Conservation (phyloP, 2,113 vertebrate species). For the Atrichornis clamosus region DNA sequence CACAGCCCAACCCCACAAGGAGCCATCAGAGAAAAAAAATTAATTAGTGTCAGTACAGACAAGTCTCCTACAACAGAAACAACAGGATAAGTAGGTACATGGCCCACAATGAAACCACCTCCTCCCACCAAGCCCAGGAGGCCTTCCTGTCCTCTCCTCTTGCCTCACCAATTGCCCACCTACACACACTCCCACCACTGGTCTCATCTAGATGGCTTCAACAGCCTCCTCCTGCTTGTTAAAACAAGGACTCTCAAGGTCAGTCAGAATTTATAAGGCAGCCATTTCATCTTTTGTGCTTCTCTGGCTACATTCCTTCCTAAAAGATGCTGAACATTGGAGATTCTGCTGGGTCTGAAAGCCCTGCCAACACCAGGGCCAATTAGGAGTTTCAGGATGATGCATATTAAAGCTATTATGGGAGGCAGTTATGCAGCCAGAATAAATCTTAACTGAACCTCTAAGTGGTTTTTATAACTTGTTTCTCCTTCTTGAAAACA, state of each 20-base stretch:
- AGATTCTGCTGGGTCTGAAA: conserved; percentile 61
- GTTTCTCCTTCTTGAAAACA: conserved; percentile 55
- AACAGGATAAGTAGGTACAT: neutral
- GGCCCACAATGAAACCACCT: neutral
- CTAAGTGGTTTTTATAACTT: conserved; percentile 61
- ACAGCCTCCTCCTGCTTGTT: conserved; percentile 16
- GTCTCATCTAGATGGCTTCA: neutral
- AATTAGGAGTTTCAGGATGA: conserved; percentile 65
- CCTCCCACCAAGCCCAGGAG: neutral
- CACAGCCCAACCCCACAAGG: neutral
- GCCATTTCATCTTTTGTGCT: conserved; percentile 61
- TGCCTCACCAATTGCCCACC: neutral
- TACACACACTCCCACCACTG: neutral
- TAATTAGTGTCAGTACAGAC: neutral
- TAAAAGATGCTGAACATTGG: conserved; percentile 63
- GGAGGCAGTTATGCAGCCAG: conserved; percentile 65
- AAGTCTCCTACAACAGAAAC: neutral
- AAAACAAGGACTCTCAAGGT: conserved; percentile 52
- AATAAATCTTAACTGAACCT: conserved; percentile 68
- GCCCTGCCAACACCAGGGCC: conserved; percentile 64
- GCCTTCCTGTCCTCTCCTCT: neutral
- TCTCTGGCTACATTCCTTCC: conserved; percentile 60
- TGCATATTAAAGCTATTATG: conserved; percentile 70
- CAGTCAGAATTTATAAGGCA: conserved; percentile 66
- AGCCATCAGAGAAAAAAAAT: neutral